Evolutionary conservation across 2,797 vertebrate species (phyloP), one percentile per base, ranked within the genome.

Genomic region (Eospalax fontanierii): DNA sequence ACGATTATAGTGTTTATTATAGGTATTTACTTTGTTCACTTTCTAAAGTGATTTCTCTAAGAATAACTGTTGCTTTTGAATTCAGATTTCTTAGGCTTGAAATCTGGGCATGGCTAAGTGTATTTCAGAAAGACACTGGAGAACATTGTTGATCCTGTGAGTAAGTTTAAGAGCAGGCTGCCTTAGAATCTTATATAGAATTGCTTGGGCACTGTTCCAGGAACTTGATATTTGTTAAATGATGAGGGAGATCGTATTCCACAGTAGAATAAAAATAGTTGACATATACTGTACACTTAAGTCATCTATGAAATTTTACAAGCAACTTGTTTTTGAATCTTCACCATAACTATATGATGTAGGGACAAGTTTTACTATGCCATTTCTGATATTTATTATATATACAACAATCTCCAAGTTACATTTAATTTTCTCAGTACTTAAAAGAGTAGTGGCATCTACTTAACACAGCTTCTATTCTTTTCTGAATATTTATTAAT

Each of bases 361-460:
- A 68, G n/a, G n/a, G 81, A 2, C 14, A 95, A 84, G 11, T 35
- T 57, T 73, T 82, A 86, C 38, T 75, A 92, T 91, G 11, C 2
- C 84, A 61, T 16, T 82, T 94, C n/a, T 89, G 46, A 83, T 88
- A 78, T 50, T 92, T 82, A 73, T 63, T 83, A 85, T 21, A n/a
- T 59, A 57, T 15, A 3, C 57, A 43, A 83, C 16, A 12, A 83
- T 87, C 70, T 22, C 46, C 59, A 85, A 87, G 46, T 38, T 43
- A 71, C 79, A 40, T 24, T 89, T 76, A 85, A 10, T 85, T 91
- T 87, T 16, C 46, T 87, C 10, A 68, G 46, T 22, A 65, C 35
- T 90, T 78, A 68, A 78, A 35, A 33, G 38, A 87, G 6, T 70
- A 86, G 28, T n/a, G 70, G 18, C n/a, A 89, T 71, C 19, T 71